Percentiles rank a stretch among this genome's conserved stretches.
phyloP scores from a whole-genome alignment of 2,797 vertebrate genomes.

The Gambelia wislizenii region DNA sequence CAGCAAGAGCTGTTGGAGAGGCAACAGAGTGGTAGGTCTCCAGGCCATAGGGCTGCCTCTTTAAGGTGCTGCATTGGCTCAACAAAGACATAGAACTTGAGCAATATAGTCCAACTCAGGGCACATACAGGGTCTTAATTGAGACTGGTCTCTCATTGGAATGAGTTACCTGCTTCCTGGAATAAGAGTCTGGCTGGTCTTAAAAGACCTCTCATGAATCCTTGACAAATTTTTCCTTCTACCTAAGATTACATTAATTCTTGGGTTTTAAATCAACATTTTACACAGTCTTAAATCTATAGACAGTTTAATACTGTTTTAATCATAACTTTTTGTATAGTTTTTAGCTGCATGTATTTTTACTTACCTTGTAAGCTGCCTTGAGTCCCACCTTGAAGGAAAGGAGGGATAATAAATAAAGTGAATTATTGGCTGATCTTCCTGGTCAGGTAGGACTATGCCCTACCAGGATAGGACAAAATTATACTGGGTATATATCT shows the following conservation, averaged over 20 bases:
- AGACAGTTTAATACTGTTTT: too few relatives aligned
- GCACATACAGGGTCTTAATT: neutral
- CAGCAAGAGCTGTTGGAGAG: neutral
- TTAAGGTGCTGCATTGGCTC: neutral
- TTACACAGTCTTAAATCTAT: too few relatives aligned
- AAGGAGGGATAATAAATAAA: too few relatives aligned
- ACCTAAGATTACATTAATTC: neutral
- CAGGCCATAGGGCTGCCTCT: neutral
- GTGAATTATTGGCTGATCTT: neutral
- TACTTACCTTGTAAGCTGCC: too few relatives aligned
- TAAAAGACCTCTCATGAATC: neutral
- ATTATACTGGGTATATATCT: neutral
- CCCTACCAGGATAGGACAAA: neutral
- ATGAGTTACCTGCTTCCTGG: neutral
- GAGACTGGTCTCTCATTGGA: too few relatives aligned
- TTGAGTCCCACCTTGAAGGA: too few relatives aligned
- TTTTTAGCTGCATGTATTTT: too few relatives aligned
- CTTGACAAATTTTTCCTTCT: neutral
- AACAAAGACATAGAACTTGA: too few relatives aligned
- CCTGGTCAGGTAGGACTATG: neutral
- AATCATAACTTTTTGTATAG: too few relatives aligned
- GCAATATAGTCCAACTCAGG: neutral
- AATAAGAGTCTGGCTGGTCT: neutral
- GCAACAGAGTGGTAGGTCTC: neutral
- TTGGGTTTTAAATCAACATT: too few relatives aligned